These are phyloP conservation scores for Oppia nitens DNA, from an alignment of 1,140 invertebrate genomes.

Conservation along the genomic window DNA sequence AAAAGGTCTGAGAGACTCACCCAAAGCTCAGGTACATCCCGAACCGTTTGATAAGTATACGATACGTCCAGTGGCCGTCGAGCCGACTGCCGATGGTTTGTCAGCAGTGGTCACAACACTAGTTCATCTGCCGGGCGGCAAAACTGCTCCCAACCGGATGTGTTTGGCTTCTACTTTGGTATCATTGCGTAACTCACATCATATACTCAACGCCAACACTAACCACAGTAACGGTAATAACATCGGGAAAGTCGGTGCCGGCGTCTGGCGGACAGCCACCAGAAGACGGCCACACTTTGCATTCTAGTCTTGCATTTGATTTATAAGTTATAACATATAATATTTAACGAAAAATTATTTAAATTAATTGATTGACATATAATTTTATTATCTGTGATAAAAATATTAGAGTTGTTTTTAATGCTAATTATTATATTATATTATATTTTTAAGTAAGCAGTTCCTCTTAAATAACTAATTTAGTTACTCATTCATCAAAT, in stretches of 20 bases:
- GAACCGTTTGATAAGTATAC: constrained; percentile 31
- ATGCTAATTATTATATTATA: too few species aligned
- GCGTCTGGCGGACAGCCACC: background rate
- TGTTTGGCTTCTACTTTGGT: constrained; percentile 54
- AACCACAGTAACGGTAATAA: constrained; percentile 12
- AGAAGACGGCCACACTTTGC: background rate
- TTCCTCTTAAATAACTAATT: too few species aligned
- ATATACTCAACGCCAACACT: background rate
- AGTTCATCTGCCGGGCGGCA: constrained; percentile 64
- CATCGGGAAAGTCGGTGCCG: constrained; percentile 15
- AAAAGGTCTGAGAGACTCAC: constrained; percentile 20
- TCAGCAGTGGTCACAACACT: constrained; percentile 78
- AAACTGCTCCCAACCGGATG: constrained; percentile 47
- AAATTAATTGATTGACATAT: too few species aligned
- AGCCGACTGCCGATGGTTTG: constrained; percentile 66
- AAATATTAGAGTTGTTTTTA: too few species aligned
- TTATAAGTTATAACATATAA: too few species aligned
- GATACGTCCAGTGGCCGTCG: constrained; percentile 67
- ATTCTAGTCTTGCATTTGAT: too few species aligned
- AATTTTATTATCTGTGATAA: too few species aligned
- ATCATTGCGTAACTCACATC: constrained; percentile 33
- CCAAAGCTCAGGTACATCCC: constrained; percentile 16
- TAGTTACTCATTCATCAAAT: too few species aligned
- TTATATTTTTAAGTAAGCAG: too few species aligned
- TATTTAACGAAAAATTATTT: too few species aligned